phyloP scores from a whole-genome alignment of 2,113 vertebrate genomes.

The Rhipidura dahli region DNA sequence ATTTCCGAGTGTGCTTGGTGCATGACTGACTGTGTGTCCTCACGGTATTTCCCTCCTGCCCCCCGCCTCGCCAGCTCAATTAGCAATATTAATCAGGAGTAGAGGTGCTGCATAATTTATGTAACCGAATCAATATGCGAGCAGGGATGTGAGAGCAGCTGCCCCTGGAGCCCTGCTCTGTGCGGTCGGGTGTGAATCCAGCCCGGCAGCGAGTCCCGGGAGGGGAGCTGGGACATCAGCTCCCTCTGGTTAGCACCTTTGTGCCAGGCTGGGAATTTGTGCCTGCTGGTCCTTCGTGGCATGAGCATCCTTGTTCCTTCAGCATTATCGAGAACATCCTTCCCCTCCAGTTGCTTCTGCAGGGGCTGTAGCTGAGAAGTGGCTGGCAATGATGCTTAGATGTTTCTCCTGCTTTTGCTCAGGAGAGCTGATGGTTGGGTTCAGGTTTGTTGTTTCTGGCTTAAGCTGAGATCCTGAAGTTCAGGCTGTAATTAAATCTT shows the following conservation, averaged over 20 bases:
- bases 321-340: not conserved
- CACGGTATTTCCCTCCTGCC: not conserved
- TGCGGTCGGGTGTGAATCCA: not conserved
- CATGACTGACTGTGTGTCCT: not conserved
- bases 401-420: not conserved
- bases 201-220: fast-evolving
- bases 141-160: not conserved
- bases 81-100: slow-evolving; percentile 33
- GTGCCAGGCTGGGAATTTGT: not conserved
- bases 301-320: not conserved
- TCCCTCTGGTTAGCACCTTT: not conserved
- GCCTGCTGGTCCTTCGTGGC: not conserved
- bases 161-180: not conserved
- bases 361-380: not conserved
- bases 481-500: not conserved
- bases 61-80: not conserved
- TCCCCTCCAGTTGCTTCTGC: not conserved
- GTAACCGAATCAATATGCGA: slow-evolving; percentile 12
- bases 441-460: not conserved
- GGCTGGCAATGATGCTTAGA: fast-evolving
- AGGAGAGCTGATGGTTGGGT: not conserved
- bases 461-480: not conserved
- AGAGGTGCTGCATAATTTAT: slow-evolving; percentile 62
- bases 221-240: not conserved
- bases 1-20: not conserved